phyloP scores from a whole-genome alignment of 2,797 vertebrate species.

The Adrianichthys oophorus region DNA sequence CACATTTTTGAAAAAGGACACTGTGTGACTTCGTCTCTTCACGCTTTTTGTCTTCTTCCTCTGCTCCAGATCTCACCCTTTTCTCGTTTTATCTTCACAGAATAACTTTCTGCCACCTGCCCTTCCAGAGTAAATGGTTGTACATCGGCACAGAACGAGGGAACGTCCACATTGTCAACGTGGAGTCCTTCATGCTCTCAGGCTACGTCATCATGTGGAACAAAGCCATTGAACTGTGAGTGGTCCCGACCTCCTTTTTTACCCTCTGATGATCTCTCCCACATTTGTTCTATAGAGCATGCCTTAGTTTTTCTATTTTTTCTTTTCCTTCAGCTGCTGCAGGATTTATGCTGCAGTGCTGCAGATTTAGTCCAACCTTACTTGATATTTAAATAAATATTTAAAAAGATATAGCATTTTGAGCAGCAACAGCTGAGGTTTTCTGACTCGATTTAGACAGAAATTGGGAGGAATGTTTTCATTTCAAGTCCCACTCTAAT shows the following conservation, averaged over 20 bases:
- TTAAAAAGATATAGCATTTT: no score
- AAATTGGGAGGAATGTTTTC: no score
- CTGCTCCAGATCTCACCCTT: background rate
- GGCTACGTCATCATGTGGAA: slow-evolving; percentile 99
- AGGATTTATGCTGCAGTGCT: slow-evolving; percentile 7
- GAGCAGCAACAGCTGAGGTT: no score
- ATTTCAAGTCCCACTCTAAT: no score
- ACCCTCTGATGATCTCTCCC: slow-evolving; percentile 12
- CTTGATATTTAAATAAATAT: no score
- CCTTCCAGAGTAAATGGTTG: slow-evolving; percentile 99
- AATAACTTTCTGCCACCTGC: slow-evolving; percentile 98
- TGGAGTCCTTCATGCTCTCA: slow-evolving; percentile 99
- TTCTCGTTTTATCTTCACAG: slow-evolving; percentile 74
- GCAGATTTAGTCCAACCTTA: background rate
- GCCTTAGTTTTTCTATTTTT: slow-evolving; percentile 1
- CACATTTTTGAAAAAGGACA: slow-evolving; percentile 22
- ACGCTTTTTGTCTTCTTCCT: background rate
- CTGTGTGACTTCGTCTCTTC: slow-evolving; percentile 25
- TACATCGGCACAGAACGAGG: slow-evolving; percentile 97
- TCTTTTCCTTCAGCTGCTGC: background rate
- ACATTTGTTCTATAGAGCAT: slow-evolving; percentile 8
- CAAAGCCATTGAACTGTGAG: slow-evolving; percentile 99
- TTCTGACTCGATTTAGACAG: no score
- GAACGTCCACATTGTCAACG: slow-evolving; percentile 97
- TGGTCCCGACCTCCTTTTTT: slow-evolving; percentile 74